These are phyloP conservation scores for Ctenosaura bakeri DNA, from an alignment of 2,797 vertebrate genomes.

Conservation along the genomic window DNA sequence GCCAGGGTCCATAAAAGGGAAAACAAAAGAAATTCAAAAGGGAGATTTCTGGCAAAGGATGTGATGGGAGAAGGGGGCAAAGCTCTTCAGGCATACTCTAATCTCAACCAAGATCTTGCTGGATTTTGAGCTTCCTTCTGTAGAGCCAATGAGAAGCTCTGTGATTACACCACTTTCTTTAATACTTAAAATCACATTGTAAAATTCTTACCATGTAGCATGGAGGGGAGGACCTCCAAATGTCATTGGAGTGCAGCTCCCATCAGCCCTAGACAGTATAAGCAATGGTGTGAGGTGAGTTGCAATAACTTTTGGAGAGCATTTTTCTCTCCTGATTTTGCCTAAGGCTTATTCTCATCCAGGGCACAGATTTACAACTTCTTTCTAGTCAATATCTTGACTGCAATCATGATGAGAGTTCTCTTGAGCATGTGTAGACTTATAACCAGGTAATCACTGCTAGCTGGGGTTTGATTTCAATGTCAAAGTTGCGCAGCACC, in stretches of 20 bases:
- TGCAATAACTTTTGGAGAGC: background rate
- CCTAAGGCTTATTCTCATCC: background rate
- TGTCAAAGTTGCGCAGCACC: too few species aligned
- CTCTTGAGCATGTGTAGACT: background rate
- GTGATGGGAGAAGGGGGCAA: background rate
- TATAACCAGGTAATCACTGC: background rate
- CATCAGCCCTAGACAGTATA: background rate
- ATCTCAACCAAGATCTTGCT: background rate
- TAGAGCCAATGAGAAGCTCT: background rate
- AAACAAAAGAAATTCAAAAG: background rate
- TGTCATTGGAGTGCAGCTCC: background rate
- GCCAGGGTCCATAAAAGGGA: slow-evolving; percentile 19
- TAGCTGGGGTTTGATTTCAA: too few species aligned
- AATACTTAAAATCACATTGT: background rate
- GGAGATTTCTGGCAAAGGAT: slow-evolving; percentile 11
- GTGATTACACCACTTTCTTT: background rate
- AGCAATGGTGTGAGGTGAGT: background rate
- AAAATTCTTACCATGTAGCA: background rate
- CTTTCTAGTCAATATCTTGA: background rate
- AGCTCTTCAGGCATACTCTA: background rate
- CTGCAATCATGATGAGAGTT: background rate
- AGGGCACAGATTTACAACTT: background rate
- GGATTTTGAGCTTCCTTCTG: background rate
- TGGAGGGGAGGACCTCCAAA: background rate
- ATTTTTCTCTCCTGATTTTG: background rate